These are phyloP conservation scores for Cyprinodon variegatus DNA, from an alignment of 2,113 vertebrate species.

Conservation along the genomic window DNA sequence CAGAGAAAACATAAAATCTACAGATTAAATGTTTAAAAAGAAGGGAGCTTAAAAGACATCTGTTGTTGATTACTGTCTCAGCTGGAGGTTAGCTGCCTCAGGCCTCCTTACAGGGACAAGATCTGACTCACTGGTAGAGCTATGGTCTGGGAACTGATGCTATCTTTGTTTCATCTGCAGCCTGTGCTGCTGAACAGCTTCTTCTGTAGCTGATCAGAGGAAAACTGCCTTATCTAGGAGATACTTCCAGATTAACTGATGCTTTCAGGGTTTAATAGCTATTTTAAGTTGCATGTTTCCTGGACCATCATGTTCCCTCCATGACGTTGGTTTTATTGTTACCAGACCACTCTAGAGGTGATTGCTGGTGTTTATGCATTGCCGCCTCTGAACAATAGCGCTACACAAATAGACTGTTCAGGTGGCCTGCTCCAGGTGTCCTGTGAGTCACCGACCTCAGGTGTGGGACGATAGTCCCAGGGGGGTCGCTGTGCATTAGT, in stretches of 20 bases:
- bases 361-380: neutral
- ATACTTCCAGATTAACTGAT: neutral
- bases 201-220: neutral
- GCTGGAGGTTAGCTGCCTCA: neutral
- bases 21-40: neutral
- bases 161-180: neutral
- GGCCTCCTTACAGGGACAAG: neutral
- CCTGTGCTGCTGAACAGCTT: neutral
- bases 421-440: constrained; percentile 41
- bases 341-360: neutral
- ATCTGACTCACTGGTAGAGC: neutral
- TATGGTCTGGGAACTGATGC: neutral
- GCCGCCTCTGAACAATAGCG: constrained; percentile 6
- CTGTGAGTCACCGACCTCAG: constrained; percentile 62
- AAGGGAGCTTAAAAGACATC: neutral
- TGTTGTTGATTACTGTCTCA: neutral
- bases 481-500: constrained; percentile 45
- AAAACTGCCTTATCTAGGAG: neutral
- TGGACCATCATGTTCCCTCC: neutral
- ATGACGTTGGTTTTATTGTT: too few relatives aligned
- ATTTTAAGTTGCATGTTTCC: too few relatives aligned
- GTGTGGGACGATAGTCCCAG: constrained; percentile 57
- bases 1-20: neutral
- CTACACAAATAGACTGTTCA: constrained; percentile 22
- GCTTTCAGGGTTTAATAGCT: neutral